Evolutionary conservation across 2,113 vertebrate species (phyloP).

Genomic region (Rhadina sibilatrix): DNA sequence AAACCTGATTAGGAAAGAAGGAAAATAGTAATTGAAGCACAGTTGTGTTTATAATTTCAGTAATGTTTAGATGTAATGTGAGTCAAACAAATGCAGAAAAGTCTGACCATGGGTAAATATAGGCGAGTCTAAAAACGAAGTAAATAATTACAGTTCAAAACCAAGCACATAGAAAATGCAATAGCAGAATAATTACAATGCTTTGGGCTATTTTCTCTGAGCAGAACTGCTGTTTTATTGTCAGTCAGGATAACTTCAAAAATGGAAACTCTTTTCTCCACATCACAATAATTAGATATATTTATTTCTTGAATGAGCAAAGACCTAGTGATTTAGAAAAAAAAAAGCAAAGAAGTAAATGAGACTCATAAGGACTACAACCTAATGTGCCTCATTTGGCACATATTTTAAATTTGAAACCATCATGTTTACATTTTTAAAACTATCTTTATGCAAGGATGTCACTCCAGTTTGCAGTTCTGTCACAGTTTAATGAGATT

Average conservation of each 20-base stretch:
- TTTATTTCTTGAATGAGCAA: not conserved
- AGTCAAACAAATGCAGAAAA: not conserved
- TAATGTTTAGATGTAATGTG: not conserved
- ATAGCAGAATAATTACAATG: not conserved
- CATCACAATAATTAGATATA: not conserved
- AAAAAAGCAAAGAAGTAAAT: not conserved
- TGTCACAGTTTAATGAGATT: not conserved
- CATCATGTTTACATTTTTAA: not conserved
- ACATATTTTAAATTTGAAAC: not conserved
- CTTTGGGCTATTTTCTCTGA: not conserved
- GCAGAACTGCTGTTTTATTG: not conserved
- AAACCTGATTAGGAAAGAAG: not conserved
- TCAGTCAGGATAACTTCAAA: not conserved
- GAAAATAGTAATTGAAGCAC: not conserved
- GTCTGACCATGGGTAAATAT: not conserved
- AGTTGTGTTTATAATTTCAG: not conserved
- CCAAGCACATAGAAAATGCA: not conserved
- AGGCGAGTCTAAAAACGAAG: not conserved
- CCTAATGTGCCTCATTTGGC: not conserved
- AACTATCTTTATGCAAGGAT: not conserved
- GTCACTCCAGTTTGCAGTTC: not conserved
- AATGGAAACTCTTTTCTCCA: not conserved
- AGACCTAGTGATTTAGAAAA: not conserved
- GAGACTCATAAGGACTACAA: not conserved
- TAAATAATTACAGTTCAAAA: not conserved